Evolutionary conservation across 2,888 invertebrate species (phyloP), one percentile per base, ranked within the genome.

Genomic region (Anorthoa munda): DNA sequence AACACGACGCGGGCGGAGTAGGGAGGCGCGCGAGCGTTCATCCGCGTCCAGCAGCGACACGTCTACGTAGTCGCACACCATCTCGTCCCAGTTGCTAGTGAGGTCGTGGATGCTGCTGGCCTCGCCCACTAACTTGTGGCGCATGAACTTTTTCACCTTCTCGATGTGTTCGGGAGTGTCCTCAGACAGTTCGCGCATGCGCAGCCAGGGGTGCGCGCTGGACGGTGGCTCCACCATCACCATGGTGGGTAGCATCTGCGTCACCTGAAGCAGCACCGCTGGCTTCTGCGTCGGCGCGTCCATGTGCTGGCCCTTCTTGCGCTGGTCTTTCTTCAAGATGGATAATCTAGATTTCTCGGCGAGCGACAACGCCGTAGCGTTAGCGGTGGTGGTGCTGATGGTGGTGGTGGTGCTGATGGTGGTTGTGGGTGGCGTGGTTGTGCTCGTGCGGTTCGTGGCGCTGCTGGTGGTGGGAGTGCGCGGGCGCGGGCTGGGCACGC

Each of bases 41-140:
- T 0, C 5, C 39, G 13, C 56, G 7, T 88, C 87, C 0, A 87
- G 59, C 15, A 94, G 80, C 0, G 92, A 82, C 55, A 92, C 84
- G 72, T 96, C 95, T 21, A 96, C 89, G 77, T 95, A 95, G 77
- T 96, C 96, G 79, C 96, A 96, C 7, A 96, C 87, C 82, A 93
- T 77, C 2, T 94, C 93, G 66, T 95, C 95, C 95, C 95, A 95
- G 80, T 95, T 91, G 21, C 93, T 92, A 0, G 94, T 93, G 2
- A 95, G 90, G 12, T 95, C 95, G n/a, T 91, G 91, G 13, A 95
- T 92, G 71, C 79, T 91, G 45, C 88, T 91, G 2, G 95, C 93
- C 26, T 89, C 86, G 0, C 92, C 86, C 2, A 95, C 88, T 46
- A 96, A 86, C 74, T 95, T 95, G 13, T 89, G 90, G 4, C 95